Evolutionary conservation across 1,140 invertebrate genomes (phyloP).

Genomic region (Proales similis): DNA sequence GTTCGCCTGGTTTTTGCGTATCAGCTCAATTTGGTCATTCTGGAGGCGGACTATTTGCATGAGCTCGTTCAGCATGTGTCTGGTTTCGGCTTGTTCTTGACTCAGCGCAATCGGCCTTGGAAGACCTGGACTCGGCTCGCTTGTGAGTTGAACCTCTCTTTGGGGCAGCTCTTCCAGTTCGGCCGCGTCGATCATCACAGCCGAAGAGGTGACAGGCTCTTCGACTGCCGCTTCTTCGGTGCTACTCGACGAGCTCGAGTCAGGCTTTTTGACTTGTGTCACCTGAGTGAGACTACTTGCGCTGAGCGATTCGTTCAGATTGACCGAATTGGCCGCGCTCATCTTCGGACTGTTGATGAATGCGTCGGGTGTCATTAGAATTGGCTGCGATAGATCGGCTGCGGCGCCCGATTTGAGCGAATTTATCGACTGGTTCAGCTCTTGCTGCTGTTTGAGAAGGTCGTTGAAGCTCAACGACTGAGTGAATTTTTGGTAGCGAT

Average conservation of each 20-base stretch:
- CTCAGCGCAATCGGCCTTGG: too few relatives aligned
- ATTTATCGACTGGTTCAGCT: neutral
- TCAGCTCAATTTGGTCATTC: constrained; percentile 8
- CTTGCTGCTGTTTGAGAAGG: constrained; percentile 1
- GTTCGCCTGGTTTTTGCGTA: neutral
- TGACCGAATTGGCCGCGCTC: neutral
- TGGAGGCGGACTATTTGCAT: constrained; percentile 40
- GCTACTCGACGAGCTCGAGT: neutral
- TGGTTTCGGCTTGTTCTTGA: constrained; percentile 39
- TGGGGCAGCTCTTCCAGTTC: too few relatives aligned
- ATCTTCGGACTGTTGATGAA: constrained; percentile 57
- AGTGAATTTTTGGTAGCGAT: neutral
- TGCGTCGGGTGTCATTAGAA: constrained; percentile 76
- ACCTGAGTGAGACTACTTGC: constrained; percentile 50
- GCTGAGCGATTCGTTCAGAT: constrained; percentile 6
- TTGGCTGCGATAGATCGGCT: constrained; percentile 37
- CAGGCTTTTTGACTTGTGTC: constrained; percentile 41
- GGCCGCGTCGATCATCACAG: too few relatives aligned
- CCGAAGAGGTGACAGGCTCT: too few relatives aligned
- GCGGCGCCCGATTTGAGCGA: neutral
- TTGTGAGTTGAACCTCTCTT: too few relatives aligned
- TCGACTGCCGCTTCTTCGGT: constrained; percentile 42
- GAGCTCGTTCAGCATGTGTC: constrained; percentile 38
- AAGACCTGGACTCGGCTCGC: too few relatives aligned
- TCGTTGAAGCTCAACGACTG: constrained; percentile 1